phyloP scores from a whole-genome alignment of 2,888 invertebrate genomes.

The Drosophila paranaensis region DNA sequence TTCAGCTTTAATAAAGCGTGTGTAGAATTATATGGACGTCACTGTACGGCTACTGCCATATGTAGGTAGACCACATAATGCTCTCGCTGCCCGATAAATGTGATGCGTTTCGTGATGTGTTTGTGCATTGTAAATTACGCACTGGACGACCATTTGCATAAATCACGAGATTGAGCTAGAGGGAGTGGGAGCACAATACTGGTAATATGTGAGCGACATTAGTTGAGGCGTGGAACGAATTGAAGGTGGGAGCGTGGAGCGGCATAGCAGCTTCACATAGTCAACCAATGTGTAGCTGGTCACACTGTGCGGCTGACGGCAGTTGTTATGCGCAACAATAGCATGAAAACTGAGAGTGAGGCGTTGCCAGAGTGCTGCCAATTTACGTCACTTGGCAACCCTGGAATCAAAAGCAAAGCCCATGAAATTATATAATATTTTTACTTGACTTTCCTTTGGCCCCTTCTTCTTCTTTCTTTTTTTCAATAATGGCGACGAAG shows the following conservation, averaged over 20 bases:
- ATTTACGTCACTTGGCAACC: slow-evolving; percentile 45
- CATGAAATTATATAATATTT: slow-evolving; percentile 70
- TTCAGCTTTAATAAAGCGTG: neutral
- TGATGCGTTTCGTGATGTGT: slow-evolving; percentile 26
- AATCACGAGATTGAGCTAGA: slow-evolving; percentile 36
- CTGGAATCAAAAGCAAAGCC: slow-evolving; percentile 56
- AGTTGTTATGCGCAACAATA: slow-evolving; percentile 8
- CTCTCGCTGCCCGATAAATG: slow-evolving; percentile 14
- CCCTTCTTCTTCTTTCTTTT: slow-evolving; percentile 40
- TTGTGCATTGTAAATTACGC: slow-evolving; percentile 38
- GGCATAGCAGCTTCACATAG: slow-evolving; percentile 4
- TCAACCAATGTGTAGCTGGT: slow-evolving; percentile 6
- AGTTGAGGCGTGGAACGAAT: neutral
- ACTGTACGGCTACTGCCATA: neutral
- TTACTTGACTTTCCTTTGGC: slow-evolving; percentile 15
- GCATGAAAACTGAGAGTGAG: neutral
- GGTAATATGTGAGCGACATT: slow-evolving; percentile 37
- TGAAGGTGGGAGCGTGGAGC: neutral
- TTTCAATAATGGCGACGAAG: slow-evolving; percentile 65
- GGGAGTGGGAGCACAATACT: neutral
- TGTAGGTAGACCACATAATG: slow-evolving; percentile 21
- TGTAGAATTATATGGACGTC: neutral
- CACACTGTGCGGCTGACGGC: slow-evolving; percentile 31
- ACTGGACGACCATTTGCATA: slow-evolving; percentile 48
- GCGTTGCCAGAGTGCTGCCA: slow-evolving; percentile 3